Evolutionary conservation across 2,888 invertebrate genomes (phyloP).

Genomic region (Sphaeridia pumilis): DNA sequence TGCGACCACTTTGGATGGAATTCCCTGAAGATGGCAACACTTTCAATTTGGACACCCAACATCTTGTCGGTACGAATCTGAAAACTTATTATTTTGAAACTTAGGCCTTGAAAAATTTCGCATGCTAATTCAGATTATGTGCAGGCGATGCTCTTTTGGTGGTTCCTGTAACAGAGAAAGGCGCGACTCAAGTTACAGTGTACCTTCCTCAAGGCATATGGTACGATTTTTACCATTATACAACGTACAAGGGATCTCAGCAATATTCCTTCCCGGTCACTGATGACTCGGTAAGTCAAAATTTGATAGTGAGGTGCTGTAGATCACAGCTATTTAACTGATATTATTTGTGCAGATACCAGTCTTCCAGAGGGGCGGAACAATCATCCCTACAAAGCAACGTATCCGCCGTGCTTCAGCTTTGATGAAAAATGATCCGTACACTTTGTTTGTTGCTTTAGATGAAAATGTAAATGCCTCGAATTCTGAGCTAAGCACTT

Average conservation of each 20-base stretch:
- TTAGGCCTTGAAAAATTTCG: background rate
- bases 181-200: slow-evolving; percentile 60
- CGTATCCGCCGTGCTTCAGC: slow-evolving; percentile 72
- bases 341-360: slow-evolving; percentile 79
- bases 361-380: slow-evolving; percentile 84
- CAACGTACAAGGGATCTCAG: slow-evolving; percentile 49
- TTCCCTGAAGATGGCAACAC: slow-evolving; percentile 70
- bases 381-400: slow-evolving; percentile 79
- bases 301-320: no score
- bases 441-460: slow-evolving; percentile 75
- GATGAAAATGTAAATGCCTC: slow-evolving; percentile 50
- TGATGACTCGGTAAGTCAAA: slow-evolving; percentile 52
- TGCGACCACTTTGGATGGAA: slow-evolving; percentile 79
- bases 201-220: slow-evolving; percentile 72
- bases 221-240: slow-evolving; percentile 72
- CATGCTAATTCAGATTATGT: background rate
- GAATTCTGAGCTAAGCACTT: no score
- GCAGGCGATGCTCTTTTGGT: slow-evolving; percentile 68
- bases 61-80: slow-evolving; percentile 61
- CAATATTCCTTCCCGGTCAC: slow-evolving; percentile 53
- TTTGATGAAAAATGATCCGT: slow-evolving; percentile 82
- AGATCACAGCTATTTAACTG: no score
- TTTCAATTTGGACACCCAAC: slow-evolving; percentile 70
- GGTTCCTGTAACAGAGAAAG: slow-evolving; percentile 68
- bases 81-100: background rate